Base-by-base conservation (phyloP, 2,113 vertebrate genomes). In the Typhlomys cinereus region DNA sequence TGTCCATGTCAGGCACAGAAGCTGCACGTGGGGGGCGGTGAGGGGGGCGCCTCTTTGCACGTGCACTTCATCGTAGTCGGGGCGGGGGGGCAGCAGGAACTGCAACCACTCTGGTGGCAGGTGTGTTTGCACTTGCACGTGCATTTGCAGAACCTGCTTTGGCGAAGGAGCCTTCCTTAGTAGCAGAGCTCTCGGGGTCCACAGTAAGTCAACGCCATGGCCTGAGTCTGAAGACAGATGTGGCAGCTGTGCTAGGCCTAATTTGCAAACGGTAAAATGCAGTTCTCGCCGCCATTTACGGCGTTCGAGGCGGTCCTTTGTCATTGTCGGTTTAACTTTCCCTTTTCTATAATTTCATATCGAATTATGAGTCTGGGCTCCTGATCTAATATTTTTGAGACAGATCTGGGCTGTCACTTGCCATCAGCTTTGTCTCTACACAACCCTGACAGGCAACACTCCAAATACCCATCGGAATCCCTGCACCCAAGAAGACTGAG, bases 361-460 rank as follows among this genome's bases (percentile, higher is more conserved):
- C 9, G 39, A 81, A 62, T 21, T 41, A 27, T 6, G 18, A 41
- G 2, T 79, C 76, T 57, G 25, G 1, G 3, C 44, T 27, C 31
- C 34, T 74, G 41, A 46, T 34, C 41, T 61, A 52, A 17, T 12
- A 20, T 44, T 50, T 67, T 13, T 70, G 59, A 64, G 66, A 69
- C 13, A 29, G 44, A 17, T 50, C 39, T 31, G 3, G 25, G 31
- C 0, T 39, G 31, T 34, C 44, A 23, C 39, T 34, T 25, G 8
- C 59, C 4, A 59, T 27, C 50, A 36, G 57, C 18, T 66, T 83
- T 27, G 25, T 59, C 69, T 7, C 7, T 48, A 48, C n/a, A 75
- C 0, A 7, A 17, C 27, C 9, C 7, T 73, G 14, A 10, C 21
- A 21, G 54, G 4, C 4, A 7, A 12, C 46, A 50, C 25, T 15